Evolutionary conservation across 2,113 vertebrate species (phyloP), one percentile per base, ranked within the genome.

Genomic region (Ceratotherium simum): DNA sequence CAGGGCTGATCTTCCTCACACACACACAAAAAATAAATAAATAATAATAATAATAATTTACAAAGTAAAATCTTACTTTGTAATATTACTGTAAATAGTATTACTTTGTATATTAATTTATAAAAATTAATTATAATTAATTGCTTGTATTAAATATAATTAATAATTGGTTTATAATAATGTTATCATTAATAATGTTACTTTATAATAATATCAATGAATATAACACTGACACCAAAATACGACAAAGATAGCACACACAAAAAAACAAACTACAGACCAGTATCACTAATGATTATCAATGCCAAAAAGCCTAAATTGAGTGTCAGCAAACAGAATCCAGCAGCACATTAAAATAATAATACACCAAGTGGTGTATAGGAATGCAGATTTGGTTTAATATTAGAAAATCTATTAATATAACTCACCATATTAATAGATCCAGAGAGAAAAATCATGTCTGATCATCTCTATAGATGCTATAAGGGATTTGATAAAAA

Each of bases 61-160:
- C 39, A 75, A 89, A 92, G 51, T 80, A 84, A 84, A 80, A 75
- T 95, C 7, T 67, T 79, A 48, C 46, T 72, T 96, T 89, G 21
- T n/a, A 94, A 51, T 51, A 39, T 72, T 88, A 56, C 54, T 92
- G 51, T n/a, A 46, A 58, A 69, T 56, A 67, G 23, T 42, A 46
- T 69, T 78, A 42, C n/a, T 65, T 67, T 79, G 73, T 48, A 29
- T 73, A 60, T 33, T 72, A 85, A 86, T 31, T 96, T 75, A 29
- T 39, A 82, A 29, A 39, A 39, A 39, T 39, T 39, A 39, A 39
- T 67, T 56, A 33, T 58, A 39, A 67, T 51, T 33, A 20, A 23
- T 42, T 56, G 48, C 51, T 73, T 84, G 13, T 75, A 76, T 51
- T 93, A 85, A 12, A 42, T 79, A 36, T 78, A 86, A 58, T 56